Percentiles rank a stretch among this genome's conserved stretches.
phyloP scores from a whole-genome alignment of 2,797 vertebrate species.

The Cirrhinus mrigala region DNA sequence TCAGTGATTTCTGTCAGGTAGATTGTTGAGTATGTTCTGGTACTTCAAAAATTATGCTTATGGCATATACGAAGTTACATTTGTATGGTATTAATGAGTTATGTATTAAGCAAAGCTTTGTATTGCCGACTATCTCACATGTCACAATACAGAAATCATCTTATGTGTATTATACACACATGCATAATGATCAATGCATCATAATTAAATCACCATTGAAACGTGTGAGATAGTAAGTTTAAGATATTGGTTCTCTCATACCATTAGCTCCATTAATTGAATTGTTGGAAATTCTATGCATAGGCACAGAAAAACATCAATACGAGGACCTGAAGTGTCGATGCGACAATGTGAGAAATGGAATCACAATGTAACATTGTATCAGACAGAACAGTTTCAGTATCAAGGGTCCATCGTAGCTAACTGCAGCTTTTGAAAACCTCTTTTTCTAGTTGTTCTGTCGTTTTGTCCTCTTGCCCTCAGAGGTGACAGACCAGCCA shows the following conservation, averaged over 20 bases:
- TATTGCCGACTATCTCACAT: not conserved
- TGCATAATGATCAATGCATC: not conserved
- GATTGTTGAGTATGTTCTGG: not conserved
- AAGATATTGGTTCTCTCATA: not conserved
- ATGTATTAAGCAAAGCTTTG: not conserved
- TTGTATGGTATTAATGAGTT: not conserved
- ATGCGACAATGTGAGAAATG: not conserved
- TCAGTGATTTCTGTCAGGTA: not conserved
- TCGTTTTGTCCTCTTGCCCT: not conserved
- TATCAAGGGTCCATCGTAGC: not conserved
- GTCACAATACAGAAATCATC: not conserved
- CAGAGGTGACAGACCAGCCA: slow-evolving; percentile 9
- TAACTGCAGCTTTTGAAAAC: not conserved
- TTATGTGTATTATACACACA: not conserved
- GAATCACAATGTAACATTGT: not conserved
- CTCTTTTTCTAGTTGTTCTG: not conserved
- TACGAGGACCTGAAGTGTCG: not conserved
- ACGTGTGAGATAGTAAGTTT: not conserved
- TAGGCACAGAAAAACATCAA: not conserved
- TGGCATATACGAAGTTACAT: not conserved
- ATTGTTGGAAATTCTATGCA: not conserved
- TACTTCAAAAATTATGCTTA: not conserved
- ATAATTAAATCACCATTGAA: not conserved
- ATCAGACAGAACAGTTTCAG: not conserved
- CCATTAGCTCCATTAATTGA: not conserved